Conservation (phyloP, 2,797 vertebrate genomes). For the Selene dorsalis region DNA sequence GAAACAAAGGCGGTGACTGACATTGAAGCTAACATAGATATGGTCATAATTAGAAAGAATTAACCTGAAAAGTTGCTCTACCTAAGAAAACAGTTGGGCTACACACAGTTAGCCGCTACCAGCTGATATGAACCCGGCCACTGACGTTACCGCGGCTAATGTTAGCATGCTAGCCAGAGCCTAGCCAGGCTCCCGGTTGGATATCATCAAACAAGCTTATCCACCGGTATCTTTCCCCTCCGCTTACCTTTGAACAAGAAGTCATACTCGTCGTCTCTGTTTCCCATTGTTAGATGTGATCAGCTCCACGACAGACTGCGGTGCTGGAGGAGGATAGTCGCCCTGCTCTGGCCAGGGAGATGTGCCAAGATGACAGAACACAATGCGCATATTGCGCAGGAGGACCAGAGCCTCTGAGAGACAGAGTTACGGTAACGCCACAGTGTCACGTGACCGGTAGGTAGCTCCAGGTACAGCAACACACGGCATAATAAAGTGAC, state of each 20-base stretch:
- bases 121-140: slow-evolving; percentile 46
- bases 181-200: neutral
- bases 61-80: neutral
- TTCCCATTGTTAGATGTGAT: slow-evolving; percentile 78
- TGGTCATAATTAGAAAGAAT: neutral
- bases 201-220: too few species aligned
- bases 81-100: neutral
- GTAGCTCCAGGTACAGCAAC: neutral
- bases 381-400: slow-evolving; percentile 60
- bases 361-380: slow-evolving; percentile 61
- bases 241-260: slow-evolving; percentile 87
- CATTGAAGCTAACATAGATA: fast-evolving
- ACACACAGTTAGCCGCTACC: slow-evolving; percentile 54
- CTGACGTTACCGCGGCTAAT: slow-evolving; percentile 49
- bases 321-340: slow-evolving; percentile 23
- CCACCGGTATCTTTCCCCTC: fast-evolving
- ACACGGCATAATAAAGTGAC: too few species aligned
- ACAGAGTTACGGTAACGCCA: neutral
- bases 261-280: slow-evolving; percentile 88
- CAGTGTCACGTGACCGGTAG: slow-evolving; percentile 42
- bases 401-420: slow-evolving; percentile 8
- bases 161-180: slow-evolving; percentile 50
- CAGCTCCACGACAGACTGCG: slow-evolving; percentile 17
- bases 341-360: slow-evolving; percentile 41
- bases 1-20: neutral